These are phyloP conservation scores for Caenorhabditis panamensis DNA, from an alignment of 2,888 invertebrate species.

Conservation along the genomic window DNA sequence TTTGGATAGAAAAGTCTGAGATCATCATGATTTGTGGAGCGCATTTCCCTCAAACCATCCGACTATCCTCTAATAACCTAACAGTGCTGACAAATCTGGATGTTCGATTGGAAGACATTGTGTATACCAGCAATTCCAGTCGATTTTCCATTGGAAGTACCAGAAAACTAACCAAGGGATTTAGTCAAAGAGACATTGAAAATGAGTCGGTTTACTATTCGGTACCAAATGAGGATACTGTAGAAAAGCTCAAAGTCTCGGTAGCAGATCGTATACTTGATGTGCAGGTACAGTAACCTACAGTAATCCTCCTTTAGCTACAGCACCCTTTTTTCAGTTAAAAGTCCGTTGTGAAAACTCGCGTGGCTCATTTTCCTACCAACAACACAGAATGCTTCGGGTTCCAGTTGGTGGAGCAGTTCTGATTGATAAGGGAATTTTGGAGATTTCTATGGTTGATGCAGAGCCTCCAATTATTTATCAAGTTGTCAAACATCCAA, in stretches of 20 bases:
- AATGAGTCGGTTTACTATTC: slow-evolving; percentile 50
- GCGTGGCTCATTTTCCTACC: slow-evolving; percentile 20
- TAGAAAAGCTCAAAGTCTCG: slow-evolving; percentile 47
- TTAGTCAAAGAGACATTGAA: slow-evolving; percentile 66
- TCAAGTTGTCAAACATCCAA: slow-evolving; percentile 49
- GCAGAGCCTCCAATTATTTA: slow-evolving; percentile 52
- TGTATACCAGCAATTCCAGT: slow-evolving; percentile 60
- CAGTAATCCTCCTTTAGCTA: not conserved
- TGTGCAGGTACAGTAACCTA: slow-evolving; percentile 23
- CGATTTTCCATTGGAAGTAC: slow-evolving; percentile 42
- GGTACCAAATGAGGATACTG: slow-evolving; percentile 51
- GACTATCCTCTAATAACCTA: slow-evolving; percentile 58
- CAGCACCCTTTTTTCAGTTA: no score
- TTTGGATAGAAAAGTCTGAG: slow-evolving; percentile 62
- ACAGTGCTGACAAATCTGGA: slow-evolving; percentile 72
- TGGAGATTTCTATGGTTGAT: slow-evolving; percentile 37
- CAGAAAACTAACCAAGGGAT: slow-evolving; percentile 45
- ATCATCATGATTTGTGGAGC: slow-evolving; percentile 44
- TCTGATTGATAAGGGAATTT: slow-evolving; percentile 53
- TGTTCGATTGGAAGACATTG: slow-evolving; percentile 65
- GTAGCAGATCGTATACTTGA: slow-evolving; percentile 63
- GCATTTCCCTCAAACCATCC: slow-evolving; percentile 39
- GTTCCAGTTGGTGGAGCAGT: slow-evolving; percentile 67
- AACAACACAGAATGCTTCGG: slow-evolving; percentile 48
- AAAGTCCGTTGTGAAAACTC: slow-evolving; percentile 47